Evolutionary conservation across 2,113 vertebrate species (phyloP).

Genomic region (Strigops habroptila): DNA sequence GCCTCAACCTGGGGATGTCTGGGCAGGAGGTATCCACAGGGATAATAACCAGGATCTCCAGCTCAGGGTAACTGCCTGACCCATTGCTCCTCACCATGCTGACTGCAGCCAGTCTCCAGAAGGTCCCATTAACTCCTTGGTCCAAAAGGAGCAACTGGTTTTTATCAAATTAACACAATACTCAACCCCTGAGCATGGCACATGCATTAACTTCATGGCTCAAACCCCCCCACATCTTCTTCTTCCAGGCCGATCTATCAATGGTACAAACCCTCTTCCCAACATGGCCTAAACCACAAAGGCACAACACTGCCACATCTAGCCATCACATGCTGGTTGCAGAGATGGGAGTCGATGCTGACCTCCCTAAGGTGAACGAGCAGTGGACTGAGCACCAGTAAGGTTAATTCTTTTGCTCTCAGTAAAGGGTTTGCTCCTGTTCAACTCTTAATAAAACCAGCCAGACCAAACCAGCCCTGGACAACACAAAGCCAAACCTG

Average conservation of each 20-base stretch:
- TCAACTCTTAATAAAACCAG: background rate
- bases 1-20: background rate
- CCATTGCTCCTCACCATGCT: background rate
- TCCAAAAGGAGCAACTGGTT: background rate
- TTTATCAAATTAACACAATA: background rate
- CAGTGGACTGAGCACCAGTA: background rate
- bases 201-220: background rate
- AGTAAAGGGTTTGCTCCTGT: background rate
- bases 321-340: background rate
- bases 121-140: background rate
- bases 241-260: background rate
- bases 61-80: background rate
- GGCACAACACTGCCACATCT: fast-evolving
- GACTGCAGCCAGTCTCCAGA: background rate
- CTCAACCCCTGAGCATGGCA: fast-evolving
- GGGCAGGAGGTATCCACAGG: background rate
- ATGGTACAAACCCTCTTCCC: background rate
- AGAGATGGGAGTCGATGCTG: background rate
- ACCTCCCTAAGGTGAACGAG: background rate
- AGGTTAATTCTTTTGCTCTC: background rate
- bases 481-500: background rate
- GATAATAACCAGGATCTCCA: background rate
- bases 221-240: background rate
- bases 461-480: background rate
- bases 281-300: background rate